A percentile compares a stretch with the other conserved stretches of the same genome.
Evolutionary conservation across 2,797 vertebrate genomes (phyloP).

Genomic region (Phalloptychus januarius): DNA sequence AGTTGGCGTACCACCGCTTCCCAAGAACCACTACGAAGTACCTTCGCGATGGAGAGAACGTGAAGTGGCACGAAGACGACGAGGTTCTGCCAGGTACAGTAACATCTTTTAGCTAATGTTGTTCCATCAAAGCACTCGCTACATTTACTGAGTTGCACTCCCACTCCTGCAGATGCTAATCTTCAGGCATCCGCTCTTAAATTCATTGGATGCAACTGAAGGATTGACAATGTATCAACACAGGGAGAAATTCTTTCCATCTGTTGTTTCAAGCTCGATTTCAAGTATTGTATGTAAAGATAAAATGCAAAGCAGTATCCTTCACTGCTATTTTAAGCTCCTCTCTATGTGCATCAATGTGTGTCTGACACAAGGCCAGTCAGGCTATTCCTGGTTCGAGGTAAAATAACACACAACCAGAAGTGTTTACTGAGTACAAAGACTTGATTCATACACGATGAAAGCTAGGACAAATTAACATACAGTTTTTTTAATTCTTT

Average conservation of each 20-base stretch:
- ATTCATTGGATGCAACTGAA: background rate
- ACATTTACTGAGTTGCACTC: background rate
- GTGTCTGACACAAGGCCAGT: slow-evolving; percentile 12
- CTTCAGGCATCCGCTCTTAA: background rate
- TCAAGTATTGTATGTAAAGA: background rate
- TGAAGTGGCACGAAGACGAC: slow-evolving; percentile 83
- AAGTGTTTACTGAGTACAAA: slow-evolving; percentile 4
- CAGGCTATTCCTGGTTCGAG: slow-evolving; percentile 4
- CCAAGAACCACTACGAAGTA: slow-evolving; percentile 86
- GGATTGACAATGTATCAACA: too few relatives aligned
- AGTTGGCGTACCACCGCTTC: slow-evolving; percentile 91
- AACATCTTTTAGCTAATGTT: background rate
- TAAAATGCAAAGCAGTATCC: background rate
- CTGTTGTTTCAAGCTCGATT: background rate
- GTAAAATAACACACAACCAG: background rate
- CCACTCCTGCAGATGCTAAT: background rate
- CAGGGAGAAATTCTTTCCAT: background rate
- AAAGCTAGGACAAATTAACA: background rate
- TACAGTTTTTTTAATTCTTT: background rate
- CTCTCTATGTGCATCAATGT: slow-evolving; percentile 6
- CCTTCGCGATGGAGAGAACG: slow-evolving; percentile 78
- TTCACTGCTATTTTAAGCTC: slow-evolving; percentile 23
- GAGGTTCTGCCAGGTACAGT: slow-evolving; percentile 88
- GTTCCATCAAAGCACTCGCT: background rate
- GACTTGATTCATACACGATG: background rate